phyloP scores from a whole-genome alignment of 2,888 invertebrate species.

The Noctua janthina region DNA sequence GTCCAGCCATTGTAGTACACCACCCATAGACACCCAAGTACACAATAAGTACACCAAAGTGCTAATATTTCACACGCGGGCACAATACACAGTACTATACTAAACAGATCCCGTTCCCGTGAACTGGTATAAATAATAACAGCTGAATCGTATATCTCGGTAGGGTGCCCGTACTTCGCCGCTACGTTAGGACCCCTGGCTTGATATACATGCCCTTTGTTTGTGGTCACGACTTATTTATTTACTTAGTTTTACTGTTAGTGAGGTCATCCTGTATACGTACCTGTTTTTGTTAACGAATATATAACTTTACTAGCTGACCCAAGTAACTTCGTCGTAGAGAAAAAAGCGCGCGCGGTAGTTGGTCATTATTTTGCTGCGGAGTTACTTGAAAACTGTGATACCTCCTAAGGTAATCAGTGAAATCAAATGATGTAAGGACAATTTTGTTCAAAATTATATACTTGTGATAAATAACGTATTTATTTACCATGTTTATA shows the following conservation, averaged over 20 bases:
- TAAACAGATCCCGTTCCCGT: conserved; percentile 58
- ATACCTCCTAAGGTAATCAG: too few species aligned
- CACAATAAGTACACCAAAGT: conserved; percentile 46
- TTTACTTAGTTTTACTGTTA: conserved; percentile 48
- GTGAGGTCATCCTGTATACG: conserved; percentile 1
- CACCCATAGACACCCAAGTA: conserved; percentile 16
- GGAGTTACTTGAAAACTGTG: too few species aligned
- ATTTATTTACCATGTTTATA: too few species aligned
- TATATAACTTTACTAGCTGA: not conserved
- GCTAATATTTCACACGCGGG: conserved; percentile 48
- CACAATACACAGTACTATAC: conserved; percentile 44
- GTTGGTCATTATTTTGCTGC: too few species aligned
- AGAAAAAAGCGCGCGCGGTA: too few species aligned
- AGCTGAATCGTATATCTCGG: conserved; percentile 67
- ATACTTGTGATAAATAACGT: too few species aligned
- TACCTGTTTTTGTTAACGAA: conserved; percentile 1
- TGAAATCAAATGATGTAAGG: too few species aligned
- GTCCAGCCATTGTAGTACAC: conserved; percentile 2
- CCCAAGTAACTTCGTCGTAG: too few species aligned
- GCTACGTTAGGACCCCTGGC: conserved; percentile 55
- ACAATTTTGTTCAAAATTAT: too few species aligned
- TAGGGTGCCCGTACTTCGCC: conserved; percentile 62
- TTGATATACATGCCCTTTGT: conserved; percentile 61
- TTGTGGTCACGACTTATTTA: conserved; percentile 57
- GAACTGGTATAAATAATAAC: conserved; percentile 66